Conservation (phyloP, 2,888 invertebrate genomes). For the Euphydryas editha region DNA sequence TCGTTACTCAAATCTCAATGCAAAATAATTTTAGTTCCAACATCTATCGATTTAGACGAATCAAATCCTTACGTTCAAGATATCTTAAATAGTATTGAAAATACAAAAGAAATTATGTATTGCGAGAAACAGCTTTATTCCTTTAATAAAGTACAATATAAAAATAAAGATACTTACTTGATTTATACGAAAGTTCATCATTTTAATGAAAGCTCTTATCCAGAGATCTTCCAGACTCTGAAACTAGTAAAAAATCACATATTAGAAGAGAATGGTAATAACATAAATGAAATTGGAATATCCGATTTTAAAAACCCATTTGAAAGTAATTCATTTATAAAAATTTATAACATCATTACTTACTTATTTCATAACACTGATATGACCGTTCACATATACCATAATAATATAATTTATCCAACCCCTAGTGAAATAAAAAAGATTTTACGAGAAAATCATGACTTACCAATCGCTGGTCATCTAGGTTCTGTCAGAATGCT, state of each 20-base stretch:
- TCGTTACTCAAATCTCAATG: too few relatives aligned
- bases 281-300: constrained; percentile 2
- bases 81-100: too few relatives aligned
- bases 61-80: too few relatives aligned
- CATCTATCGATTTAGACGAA: too few relatives aligned
- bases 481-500: constrained; percentile 39
- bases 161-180: neutral
- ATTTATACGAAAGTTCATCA: constrained; percentile 11
- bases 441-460: constrained; percentile 45
- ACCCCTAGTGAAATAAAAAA: constrained; percentile 37
- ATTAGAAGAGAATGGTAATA: neutral
- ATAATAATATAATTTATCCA: constrained; percentile 37
- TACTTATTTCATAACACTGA: constrained; percentile 44
- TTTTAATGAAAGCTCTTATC: constrained; percentile 25
- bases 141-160: neutral
- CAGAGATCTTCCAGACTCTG: neutral
- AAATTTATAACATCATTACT: constrained; percentile 44
- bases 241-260: constrained; percentile 5
- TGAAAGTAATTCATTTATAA: constrained; percentile 29
- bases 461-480: constrained; percentile 43
- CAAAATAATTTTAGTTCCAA: too few relatives aligned
- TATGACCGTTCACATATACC: constrained; percentile 41
- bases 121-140: neutral
- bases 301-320: constrained; percentile 24
- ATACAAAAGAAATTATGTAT: too few relatives aligned